These are phyloP conservation scores for Brachyhypopomus gauderio DNA, from an alignment of 2,113 vertebrate genomes.

Conservation along the genomic window DNA sequence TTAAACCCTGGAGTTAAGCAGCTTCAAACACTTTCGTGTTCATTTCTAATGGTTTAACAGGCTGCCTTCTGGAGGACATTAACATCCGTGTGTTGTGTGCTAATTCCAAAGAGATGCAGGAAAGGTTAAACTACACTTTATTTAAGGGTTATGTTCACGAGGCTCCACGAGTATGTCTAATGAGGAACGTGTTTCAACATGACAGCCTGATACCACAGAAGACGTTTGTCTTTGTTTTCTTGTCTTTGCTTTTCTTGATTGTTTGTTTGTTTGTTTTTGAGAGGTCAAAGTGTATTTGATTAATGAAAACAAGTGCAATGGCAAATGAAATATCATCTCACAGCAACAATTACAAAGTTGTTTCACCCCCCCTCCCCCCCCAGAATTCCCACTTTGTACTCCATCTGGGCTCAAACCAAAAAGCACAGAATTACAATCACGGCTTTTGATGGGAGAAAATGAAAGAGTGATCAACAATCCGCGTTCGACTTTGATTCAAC, in stretches of 20 bases:
- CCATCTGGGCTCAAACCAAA: conserved; percentile 35
- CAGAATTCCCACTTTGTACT: not conserved
- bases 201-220: not conserved
- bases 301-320: conserved; percentile 12
- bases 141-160: conserved; percentile 21
- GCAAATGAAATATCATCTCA: conserved; percentile 17
- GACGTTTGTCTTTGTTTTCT: not conserved
- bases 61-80: not conserved
- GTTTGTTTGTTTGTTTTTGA: not conserved
- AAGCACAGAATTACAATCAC: conserved; percentile 48
- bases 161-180: not conserved
- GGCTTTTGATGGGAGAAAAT: conserved; percentile 59
- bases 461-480: conserved; percentile 63
- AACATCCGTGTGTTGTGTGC: not conserved
- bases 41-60: conserved; percentile 6
- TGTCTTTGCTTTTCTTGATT: not conserved
- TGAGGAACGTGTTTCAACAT: conserved; percentile 25
- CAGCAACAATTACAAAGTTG: not conserved
- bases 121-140: conserved; percentile 4
- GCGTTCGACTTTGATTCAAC: conserved; percentile 64
- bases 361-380: not conserved
- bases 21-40: conserved; percentile 14
- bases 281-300: conserved; percentile 1
- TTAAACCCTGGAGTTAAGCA: conserved; percentile 35
- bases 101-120: not conserved